Evolutionary conservation across 2,888 invertebrate genomes (phyloP).

Genomic region (Yponomeuta plumbellus): DNA sequence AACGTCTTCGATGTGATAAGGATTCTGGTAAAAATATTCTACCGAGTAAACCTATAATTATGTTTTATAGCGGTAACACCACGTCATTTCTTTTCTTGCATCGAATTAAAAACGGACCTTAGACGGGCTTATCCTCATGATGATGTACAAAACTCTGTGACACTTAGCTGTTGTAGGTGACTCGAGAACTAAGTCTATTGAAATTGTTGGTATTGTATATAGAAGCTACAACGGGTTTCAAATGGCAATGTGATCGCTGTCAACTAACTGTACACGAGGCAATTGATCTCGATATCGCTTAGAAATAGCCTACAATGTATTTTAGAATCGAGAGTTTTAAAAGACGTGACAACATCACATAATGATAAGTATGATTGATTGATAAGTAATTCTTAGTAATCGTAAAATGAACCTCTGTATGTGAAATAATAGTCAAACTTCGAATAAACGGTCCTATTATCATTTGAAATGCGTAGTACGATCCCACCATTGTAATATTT

Average conservation of each 20-base stretch:
- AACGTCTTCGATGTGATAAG: no score
- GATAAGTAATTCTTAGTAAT: not conserved
- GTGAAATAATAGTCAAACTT: conserved; percentile 9
- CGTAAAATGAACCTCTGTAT: not conserved
- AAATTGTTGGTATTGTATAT: conserved; percentile 73
- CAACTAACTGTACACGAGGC: not conserved
- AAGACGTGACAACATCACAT: not conserved
- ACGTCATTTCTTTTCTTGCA: no score
- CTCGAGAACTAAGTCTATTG: conserved; percentile 69
- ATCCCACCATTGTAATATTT: conserved; percentile 71
- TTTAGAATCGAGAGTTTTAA: not conserved
- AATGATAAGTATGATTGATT: not conserved
- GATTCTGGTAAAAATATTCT: no score
- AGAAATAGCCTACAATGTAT: not conserved
- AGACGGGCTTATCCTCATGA: not conserved
- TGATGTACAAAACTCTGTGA: conserved; percentile 36
- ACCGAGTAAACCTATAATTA: no score
- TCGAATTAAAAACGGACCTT: no score
- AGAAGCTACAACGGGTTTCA: conserved; percentile 55
- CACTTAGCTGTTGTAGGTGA: conserved; percentile 57
- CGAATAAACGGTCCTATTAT: conserved; percentile 9
- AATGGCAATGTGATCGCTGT: conserved; percentile 12
- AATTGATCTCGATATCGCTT: conserved; percentile 3
- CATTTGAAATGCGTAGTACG: conserved; percentile 34
- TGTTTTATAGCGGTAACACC: no score